Conservation (phyloP, 2,113 vertebrate genomes). For the Podarcis cretensis region DNA sequence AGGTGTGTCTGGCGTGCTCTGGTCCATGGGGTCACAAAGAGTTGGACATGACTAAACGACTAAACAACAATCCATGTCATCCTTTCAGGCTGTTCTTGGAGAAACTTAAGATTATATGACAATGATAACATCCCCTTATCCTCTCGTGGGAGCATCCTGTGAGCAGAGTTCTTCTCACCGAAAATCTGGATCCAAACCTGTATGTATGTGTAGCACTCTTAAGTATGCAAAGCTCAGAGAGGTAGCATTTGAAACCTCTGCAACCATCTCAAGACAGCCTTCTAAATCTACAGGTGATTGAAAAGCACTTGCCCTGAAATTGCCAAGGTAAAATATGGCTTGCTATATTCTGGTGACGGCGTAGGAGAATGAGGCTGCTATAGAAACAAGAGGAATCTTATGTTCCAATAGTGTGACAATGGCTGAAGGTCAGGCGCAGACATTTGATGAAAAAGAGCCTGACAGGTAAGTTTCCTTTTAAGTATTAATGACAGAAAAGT, state of each 20-base stretch:
- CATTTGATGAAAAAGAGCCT: constrained; percentile 33
- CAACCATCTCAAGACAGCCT: not conserved
- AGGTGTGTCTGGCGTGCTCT: no score
- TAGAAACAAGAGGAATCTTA: constrained; percentile 50
- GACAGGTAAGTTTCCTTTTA: constrained; percentile 53
- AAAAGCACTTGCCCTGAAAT: constrained; percentile 1
- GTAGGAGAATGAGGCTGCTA: constrained; percentile 39
- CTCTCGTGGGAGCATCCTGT: not conserved
- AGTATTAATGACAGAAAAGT: constrained; percentile 55
- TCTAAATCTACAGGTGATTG: not conserved
- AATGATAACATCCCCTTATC: not conserved
- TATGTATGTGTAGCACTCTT: not conserved
- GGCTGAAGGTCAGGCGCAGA: constrained; percentile 50
- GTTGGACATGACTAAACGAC: no score
- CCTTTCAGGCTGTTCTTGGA: no score
- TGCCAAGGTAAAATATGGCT: constrained; percentile 9
- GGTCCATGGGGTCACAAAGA: no score
- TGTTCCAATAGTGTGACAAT: constrained; percentile 26
- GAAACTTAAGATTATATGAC: not conserved
- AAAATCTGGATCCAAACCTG: not conserved
- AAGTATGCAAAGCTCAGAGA: not conserved
- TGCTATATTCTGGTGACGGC: not conserved
- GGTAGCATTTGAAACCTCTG: not conserved
- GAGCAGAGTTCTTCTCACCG: not conserved
- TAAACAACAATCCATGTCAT: no score